phyloP scores from a whole-genome alignment of 2,113 vertebrate genomes.

The Orthonyx spaldingii region DNA sequence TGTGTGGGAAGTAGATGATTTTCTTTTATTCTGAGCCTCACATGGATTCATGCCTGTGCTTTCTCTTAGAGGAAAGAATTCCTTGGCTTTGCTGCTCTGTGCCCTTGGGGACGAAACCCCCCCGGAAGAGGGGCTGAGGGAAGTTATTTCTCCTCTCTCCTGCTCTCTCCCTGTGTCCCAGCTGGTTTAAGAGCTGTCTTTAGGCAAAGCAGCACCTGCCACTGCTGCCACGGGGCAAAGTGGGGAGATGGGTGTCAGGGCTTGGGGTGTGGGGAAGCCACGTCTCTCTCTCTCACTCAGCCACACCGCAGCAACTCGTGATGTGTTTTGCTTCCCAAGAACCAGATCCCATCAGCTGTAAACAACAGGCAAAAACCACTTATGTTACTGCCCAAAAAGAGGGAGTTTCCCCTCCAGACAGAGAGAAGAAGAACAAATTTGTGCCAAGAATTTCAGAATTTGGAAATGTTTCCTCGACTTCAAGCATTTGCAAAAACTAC shows the following conservation, averaged over 20 bases:
- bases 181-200: background rate
- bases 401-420: background rate
- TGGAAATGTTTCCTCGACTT: background rate
- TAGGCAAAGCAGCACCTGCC: background rate
- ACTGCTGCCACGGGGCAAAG: background rate
- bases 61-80: constrained; percentile 40
- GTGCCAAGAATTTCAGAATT: background rate
- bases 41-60: background rate
- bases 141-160: background rate
- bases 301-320: background rate
- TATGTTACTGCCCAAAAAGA: background rate
- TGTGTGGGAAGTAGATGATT: background rate
- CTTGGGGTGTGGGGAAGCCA: background rate
- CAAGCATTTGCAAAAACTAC: background rate
- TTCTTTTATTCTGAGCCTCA: background rate
- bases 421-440: constrained; percentile 7
- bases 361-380: background rate
- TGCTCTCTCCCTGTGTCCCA: background rate
- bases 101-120: background rate
- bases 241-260: background rate
- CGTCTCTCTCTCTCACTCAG: background rate
- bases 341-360: background rate
- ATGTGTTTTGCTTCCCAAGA: background rate
- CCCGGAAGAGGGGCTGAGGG: background rate
- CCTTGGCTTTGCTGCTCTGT: background rate